Evolutionary conservation across 1,140 invertebrate species (phyloP).

Genomic region (Dreissena polymorpha): DNA sequence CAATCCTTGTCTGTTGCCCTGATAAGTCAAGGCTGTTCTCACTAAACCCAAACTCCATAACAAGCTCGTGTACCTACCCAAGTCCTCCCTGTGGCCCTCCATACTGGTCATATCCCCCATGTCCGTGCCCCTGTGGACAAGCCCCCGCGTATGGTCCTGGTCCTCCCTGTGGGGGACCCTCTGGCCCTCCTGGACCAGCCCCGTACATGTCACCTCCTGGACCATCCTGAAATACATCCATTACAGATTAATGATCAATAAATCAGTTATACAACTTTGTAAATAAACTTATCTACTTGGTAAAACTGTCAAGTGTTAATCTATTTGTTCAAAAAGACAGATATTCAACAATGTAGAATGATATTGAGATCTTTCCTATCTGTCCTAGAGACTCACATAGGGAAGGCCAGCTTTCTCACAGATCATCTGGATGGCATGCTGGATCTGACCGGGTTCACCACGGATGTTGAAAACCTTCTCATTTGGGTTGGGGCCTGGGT

Average conservation of each 20-base stretch:
- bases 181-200: conserved; percentile 71
- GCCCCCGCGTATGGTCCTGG: conserved; percentile 65
- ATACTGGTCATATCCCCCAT: conserved; percentile 77
- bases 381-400: conserved; percentile 67
- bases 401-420: conserved; percentile 75
- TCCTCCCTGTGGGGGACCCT: conserved; percentile 75
- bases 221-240: conserved; percentile 57
- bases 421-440: conserved; percentile 88
- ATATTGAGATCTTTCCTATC: not conserved
- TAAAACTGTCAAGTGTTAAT: not conserved
- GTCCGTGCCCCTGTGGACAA: conserved; percentile 68
- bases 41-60: too few species aligned
- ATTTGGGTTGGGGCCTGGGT: conserved; percentile 74
- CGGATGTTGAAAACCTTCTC: conserved; percentile 82
- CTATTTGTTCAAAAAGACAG: too few species aligned
- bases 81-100: conserved; percentile 63
- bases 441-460: conserved; percentile 95
- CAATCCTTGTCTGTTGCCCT: too few species aligned
- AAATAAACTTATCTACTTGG: conserved; percentile 16
- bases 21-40: too few species aligned
- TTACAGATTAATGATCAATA: too few species aligned
- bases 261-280: too few species aligned
- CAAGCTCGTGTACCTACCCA: conserved; percentile 35
- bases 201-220: conserved; percentile 57
- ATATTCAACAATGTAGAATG: conserved; percentile 21